Evolutionary conservation across 2,888 invertebrate genomes (phyloP).

Genomic region (Hoplodrina ambigua): DNA sequence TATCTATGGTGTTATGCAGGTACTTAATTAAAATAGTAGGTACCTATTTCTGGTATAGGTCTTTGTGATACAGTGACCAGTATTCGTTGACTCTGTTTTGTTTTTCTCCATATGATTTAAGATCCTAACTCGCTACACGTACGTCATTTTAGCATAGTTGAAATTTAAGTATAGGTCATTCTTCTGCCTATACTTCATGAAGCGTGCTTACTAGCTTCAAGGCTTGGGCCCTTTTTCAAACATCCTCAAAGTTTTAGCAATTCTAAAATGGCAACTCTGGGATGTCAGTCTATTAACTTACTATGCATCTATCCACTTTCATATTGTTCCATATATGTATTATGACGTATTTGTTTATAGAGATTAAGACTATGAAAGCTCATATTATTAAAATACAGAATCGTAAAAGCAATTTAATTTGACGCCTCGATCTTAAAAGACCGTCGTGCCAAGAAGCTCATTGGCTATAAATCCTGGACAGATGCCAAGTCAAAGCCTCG

Average conservation of each 20-base stretch:
- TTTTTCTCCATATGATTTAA: neutral
- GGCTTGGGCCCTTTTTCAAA: too few relatives aligned
- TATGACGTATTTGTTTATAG: too few relatives aligned
- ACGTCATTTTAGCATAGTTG: too few relatives aligned
- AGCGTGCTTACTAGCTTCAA: too few relatives aligned
- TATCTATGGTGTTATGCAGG: slow-evolving; percentile 39
- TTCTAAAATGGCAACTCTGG: too few relatives aligned
- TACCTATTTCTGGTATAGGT: too few relatives aligned
- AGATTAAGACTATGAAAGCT: neutral
- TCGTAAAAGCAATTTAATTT: neutral
- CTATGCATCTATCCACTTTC: neutral
- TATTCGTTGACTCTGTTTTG: neutral
- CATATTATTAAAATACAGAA: neutral
- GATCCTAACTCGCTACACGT: too few relatives aligned
- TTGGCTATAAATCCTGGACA: slow-evolving; percentile 1
- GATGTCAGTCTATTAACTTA: neutral
- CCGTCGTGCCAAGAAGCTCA: slow-evolving; percentile 6
- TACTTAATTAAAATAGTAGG: slow-evolving; percentile 16
- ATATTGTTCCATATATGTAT: neutral
- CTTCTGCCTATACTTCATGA: too few relatives aligned
- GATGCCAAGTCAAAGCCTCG: slow-evolving; percentile 15
- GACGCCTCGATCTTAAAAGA: neutral
- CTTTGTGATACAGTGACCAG: neutral
- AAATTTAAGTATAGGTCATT: too few relatives aligned
- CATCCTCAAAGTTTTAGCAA: too few relatives aligned